Base-by-base conservation (phyloP, 1,140 invertebrate genomes). In the Aphidius gifuensis region DNA sequence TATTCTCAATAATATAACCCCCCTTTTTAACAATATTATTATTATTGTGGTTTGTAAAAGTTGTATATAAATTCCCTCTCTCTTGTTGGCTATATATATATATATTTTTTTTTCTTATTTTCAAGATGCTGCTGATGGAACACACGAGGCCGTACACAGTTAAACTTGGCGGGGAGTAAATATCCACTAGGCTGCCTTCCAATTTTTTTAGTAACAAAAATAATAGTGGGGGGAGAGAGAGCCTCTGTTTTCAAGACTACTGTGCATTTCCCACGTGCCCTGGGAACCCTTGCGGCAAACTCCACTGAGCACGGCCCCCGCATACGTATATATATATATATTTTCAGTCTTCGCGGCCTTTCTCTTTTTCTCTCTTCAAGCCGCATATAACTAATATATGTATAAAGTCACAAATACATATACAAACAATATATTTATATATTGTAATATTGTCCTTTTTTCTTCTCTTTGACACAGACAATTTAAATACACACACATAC, bases 211-310 rank as follows among this genome's bases (percentile, higher is more conserved):
- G 2, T 32, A 2, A 32, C 16, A 16, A 16, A 16, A 16, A 16
- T 16, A 16, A 6, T 44, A 44, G 39, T 11, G 42, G n/a, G 44
- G 54, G 32, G 43, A 58, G 53, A 50, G 72, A 76, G 74, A 65
- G 61, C 62, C 62, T 53, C 70, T 62, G 67, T 69, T 57, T 57
- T 72, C 71, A 68, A 68, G 78, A 80, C 79, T 81, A 80, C 79
- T 80, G 79, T 81, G 77, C 79, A 80, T 79, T 81, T 81, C 79
- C 79, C 79, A 81, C 79, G 78, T 81, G 79, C 74, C 78, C 78
- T 81, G 79, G 78, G 79, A 81, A 80, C 79, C 79, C 79, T 80
- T 78, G 77, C 78, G 79, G 79, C 79, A 74, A 70, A 77, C 69
- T 70, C 70, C 70, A 57, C 40, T 43, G 42, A 50, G 47, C 40